These are phyloP conservation scores for Chloroceryle aenea DNA, from an alignment of 2,113 vertebrate species.

Conservation along the genomic window DNA sequence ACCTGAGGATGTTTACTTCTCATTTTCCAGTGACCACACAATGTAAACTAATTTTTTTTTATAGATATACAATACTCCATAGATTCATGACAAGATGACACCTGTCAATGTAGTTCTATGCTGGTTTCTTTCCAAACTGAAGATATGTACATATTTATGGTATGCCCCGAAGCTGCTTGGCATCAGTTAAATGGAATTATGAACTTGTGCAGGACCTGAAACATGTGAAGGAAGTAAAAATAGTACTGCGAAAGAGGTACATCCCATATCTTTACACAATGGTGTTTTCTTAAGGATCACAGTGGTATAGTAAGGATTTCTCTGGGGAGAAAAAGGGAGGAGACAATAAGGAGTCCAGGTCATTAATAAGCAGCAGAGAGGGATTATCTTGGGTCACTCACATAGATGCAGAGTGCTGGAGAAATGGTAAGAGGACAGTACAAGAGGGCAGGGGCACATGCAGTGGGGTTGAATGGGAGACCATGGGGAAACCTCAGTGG, in stretches of 20 bases:
- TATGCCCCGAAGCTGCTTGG: background rate
- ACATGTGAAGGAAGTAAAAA: background rate
- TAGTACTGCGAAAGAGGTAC: background rate
- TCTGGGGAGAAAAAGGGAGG: background rate
- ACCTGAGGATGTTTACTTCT: background rate
- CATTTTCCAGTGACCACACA: background rate
- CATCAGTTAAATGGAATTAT: background rate
- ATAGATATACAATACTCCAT: background rate
- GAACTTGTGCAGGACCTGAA: background rate
- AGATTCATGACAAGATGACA: background rate
- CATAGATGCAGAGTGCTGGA: background rate
- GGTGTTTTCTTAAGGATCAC: background rate
- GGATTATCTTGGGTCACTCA: background rate
- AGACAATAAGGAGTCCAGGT: background rate
- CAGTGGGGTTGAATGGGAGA: background rate
- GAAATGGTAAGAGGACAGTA: background rate
- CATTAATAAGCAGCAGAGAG: background rate
- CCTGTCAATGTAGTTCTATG: background rate
- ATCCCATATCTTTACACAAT: background rate
- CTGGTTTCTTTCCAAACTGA: background rate
- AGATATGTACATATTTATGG: background rate
- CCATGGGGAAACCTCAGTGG: background rate
- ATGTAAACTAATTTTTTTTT: background rate
- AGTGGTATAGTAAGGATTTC: background rate
- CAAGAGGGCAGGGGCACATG: background rate